Percentiles rank a stretch among this genome's conserved stretches.
Conservation (phyloP, 2,888 invertebrate genomes). For the Branchellion lobata region DNA sequence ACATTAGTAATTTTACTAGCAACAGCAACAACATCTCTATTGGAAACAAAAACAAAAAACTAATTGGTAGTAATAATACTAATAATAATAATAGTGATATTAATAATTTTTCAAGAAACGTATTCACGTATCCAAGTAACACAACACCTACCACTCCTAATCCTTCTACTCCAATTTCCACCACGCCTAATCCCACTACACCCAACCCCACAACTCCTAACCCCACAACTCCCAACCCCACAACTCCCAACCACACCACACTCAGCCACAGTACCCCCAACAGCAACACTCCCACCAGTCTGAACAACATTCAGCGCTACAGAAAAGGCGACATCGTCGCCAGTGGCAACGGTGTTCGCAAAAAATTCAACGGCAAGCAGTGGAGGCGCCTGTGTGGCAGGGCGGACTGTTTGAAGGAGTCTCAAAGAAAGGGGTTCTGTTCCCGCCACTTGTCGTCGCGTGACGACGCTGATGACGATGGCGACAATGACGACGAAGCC, state of each 20-base stretch:
- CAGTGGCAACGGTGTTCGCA: conserved; percentile 72
- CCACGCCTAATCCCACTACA: background rate
- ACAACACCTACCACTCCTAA: conserved; percentile 39
- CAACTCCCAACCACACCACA: background rate
- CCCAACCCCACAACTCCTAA: background rate
- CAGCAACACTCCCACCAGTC: background rate
- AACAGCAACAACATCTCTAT: conserved; percentile 23
- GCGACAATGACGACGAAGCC: background rate
- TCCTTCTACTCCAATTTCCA: background rate
- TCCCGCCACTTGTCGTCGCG: conserved; percentile 91
- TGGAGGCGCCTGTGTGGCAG: conserved; percentile 95
- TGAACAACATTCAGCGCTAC: conserved; percentile 18
- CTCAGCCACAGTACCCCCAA: background rate
- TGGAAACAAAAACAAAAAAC: no score
- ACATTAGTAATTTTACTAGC: background rate
- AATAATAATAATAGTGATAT: background rate
- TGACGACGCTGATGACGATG: conserved; percentile 3
- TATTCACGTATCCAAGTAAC: no score
- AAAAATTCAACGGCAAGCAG: conserved; percentile 99
- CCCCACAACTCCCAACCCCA: background rate
- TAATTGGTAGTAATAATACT: background rate
- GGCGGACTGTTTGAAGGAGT: conserved; percentile 92
- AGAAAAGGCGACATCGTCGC: conserved; percentile 41
- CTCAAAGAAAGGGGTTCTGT: conserved; percentile 92
- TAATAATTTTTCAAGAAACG: background rate